Base-by-base conservation (phyloP, 1,140 invertebrate genomes). In the Leucophenga varia region DNA sequence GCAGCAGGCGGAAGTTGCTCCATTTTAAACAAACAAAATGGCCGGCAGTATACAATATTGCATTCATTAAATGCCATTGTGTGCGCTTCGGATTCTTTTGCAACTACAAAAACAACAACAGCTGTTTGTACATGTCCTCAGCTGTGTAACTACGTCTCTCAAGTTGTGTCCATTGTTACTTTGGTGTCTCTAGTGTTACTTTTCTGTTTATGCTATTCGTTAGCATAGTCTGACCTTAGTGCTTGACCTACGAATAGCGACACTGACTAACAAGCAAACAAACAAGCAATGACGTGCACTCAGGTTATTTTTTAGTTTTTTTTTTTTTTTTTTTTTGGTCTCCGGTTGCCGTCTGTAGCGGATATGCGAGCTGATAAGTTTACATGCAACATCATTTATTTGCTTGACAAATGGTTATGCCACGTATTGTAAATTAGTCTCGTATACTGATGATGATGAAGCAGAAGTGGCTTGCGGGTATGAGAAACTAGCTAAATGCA, bases 361-460 rank as follows among this genome's bases (percentile, higher is more conserved):
- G 63, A 67, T 67, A 59, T 59, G 56, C 68, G 63, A 67, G 22
- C 22, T 67, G 63, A 67, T 67, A 67, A 67, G 63, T 64, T 67
- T 67, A 63, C 59, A 63, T 67, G 64, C 64, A 67, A 67, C 63
- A 63, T 67, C 63, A 63, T 67, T 67, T 67, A 63, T 67, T 64
- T 64, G 56, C 63, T 51, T 63, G 63, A 67, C 63, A 67, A 67
- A 67, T 67, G 63, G n/a, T n/a, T n/a, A n/a, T n/a, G n/a, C n/a
- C n/a, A n/a, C n/a, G n/a, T n/a, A n/a, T n/a, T n/a, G n/a, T n/a
- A n/a, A n/a, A n/a, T n/a, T n/a, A n/a, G n/a, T n/a, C n/a, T n/a
- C n/a, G n/a, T n/a, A n/a, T n/a, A n/a, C n/a, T n/a, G n/a, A n/a
- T n/a, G n/a, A n/a, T n/a, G n/a, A n/a, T n/a, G n/a, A n/a, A n/a